These are phyloP conservation scores for Trachelus troglodyta DNA, from an alignment of 2,888 invertebrate species.

Conservation along the genomic window DNA sequence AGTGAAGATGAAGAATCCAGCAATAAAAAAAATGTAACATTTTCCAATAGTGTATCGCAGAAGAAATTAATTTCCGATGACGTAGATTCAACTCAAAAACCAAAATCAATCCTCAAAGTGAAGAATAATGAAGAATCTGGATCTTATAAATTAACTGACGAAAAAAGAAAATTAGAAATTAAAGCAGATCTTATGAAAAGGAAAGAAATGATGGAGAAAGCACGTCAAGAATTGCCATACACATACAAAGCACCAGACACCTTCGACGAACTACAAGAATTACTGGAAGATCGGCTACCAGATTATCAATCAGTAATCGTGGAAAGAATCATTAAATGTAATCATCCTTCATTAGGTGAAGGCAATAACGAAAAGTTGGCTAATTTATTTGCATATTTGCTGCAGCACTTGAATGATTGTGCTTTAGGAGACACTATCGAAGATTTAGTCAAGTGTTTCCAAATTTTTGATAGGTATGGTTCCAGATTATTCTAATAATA, in stretches of 20 bases:
- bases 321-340: constrained; percentile 87
- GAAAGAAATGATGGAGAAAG: constrained; percentile 69
- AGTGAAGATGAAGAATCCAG: constrained; percentile 37
- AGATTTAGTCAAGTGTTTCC: constrained; percentile 70
- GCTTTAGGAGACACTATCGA: constrained; percentile 58
- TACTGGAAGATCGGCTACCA: constrained; percentile 73
- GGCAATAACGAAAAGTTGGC: constrained; percentile 83
- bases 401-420: constrained; percentile 81
- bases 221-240: constrained; percentile 72
- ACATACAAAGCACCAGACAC: constrained; percentile 72
- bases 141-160: constrained; percentile 12
- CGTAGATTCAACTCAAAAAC: not conserved
- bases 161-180: constrained; percentile 44
- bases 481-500: constrained; percentile 47
- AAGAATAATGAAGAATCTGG: not conserved
- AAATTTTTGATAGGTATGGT: constrained; percentile 71
- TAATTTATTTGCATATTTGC: constrained; percentile 78
- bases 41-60: not conserved
- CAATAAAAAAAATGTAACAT: constrained; percentile 1
- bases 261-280: constrained; percentile 73
- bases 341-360: constrained; percentile 83
- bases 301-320: constrained; percentile 78
- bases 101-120: not conserved
- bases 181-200: constrained; percentile 59
- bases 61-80: not conserved